Evolutionary conservation across 2,113 vertebrate genomes (phyloP), one percentile per base, ranked within the genome.

Genomic region (Anseranas semipalmata): DNA sequence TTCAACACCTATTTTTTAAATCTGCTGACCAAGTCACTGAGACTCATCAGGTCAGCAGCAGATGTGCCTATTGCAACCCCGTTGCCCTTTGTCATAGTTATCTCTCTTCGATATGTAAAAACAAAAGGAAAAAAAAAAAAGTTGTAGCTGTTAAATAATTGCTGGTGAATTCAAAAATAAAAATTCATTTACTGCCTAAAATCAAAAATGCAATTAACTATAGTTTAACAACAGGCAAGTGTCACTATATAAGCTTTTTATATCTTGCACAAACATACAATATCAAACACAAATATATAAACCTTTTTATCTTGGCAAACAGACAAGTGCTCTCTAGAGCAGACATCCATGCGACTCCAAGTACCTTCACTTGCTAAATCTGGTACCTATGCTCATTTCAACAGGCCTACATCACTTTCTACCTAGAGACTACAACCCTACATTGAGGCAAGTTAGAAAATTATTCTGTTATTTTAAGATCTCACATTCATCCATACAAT

Each of bases 391-490:
- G 7, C 0, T 0, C 2, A 15, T 2, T 21, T 7, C 59, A 48
- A 1, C 1, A 71, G 53, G 12, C 18, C 28, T 20, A 2, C 6
- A 12, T 21, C 6, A 0, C 12, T 39, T 21, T 8, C 58, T 19
- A 1, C 14, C 30, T 28, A 55, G 35, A 76, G 1, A 58, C 3
- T 8, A 17, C 7, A 45, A 14, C 33, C 13, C 15, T 15, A 1
- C 3, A 2, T 0, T 3, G 5, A 19, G 14, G 10, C 27, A 17
- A 30, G 7, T 2, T 6, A 33, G 33, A 33, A 17, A 30, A 33
- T 15, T 9, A 14, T n/a, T 75, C 48, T 3, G 14, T 3, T 2
- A 5, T 4, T 35, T n/a, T 21, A 32, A 10, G 9, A 22, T 8
- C 45, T 43, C 39, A 43, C 2, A 19, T 12, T 6, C 18, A 21